Base-by-base conservation (phyloP, 1,140 invertebrate species). In the Ganaspis sp. region DNA sequence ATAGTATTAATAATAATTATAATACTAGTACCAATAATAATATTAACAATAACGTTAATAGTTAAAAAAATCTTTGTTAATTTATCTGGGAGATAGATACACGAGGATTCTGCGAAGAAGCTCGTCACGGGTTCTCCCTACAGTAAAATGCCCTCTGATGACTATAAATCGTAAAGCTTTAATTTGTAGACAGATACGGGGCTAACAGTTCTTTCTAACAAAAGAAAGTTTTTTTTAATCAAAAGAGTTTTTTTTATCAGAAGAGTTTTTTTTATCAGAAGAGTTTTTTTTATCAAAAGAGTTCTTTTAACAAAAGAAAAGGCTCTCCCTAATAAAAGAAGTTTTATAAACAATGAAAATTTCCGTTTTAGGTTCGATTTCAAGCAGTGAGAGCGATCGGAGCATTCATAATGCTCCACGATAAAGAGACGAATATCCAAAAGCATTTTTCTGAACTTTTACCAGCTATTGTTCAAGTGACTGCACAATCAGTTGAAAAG, bases 351-450 rank as follows among this genome's bases (percentile, higher is more conserved):
- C 58, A 21, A 54, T 72, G 1, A 9, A n/a, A 70, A 38, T 45
- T 4, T 71, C 71, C 76, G 21, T 11, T 11, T 5, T 76, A 64
- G 58, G 58, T 64, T 26, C 58, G 58, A 75, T 94, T 96, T 71
- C 95, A 97, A 92, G 96, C 96, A 15, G 95, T 96, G 8, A 93
- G 95, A 87, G 96, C 96, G n/a, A 92, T 97, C 1, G 95, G 96
- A 42, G 95, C 98, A 0, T 99, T 99, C 86, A 95, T 99, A 34
- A 92, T 97, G 64, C 93, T 96, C 6, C 97, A 99, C 86, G 96
- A 98, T 85, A 98, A 98, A 87, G 97, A 99, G 89, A 93, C 94
- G 6, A 92, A 94, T 69, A 95, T 99, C 71, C 94, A 98, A 74
- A 97, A 96, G 88, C 95, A 97, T 84, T 98, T 99, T 85, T 91